A percentile compares a stretch with the other conserved stretches of the same genome.
Evolutionary conservation across 2,888 invertebrate species (phyloP).

Genomic region (Falcaria lacertinaria): DNA sequence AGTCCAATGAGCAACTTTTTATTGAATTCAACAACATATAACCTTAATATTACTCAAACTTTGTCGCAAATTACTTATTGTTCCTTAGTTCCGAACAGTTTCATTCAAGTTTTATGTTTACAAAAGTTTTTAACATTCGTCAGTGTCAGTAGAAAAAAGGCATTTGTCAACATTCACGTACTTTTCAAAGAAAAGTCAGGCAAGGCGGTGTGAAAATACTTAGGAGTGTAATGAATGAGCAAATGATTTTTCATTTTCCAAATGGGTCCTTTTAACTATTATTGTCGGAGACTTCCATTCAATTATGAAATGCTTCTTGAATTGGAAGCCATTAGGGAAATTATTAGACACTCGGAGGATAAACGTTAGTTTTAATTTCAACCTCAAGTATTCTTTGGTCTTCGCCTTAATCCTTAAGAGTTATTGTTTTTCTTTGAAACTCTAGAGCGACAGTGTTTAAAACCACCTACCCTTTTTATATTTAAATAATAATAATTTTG

Average conservation of each 20-base stretch:
- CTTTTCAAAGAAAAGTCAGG: background rate
- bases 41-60: no score
- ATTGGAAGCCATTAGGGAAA: constrained; percentile 31
- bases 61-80: no score
- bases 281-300: constrained; percentile 29
- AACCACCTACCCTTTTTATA: no score
- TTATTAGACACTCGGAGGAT: constrained; percentile 20
- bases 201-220: background rate
- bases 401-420: background rate
- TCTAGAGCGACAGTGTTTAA: background rate
- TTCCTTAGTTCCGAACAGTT: no score
- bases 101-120: background rate
- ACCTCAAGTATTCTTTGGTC: constrained; percentile 5
- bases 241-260: constrained; percentile 20
- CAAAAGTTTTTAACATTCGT: background rate
- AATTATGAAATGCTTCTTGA: constrained; percentile 29
- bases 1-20: background rate
- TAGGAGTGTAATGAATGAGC: constrained; percentile 7
- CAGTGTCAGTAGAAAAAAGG: background rate
- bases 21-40: no score
- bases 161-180: background rate
- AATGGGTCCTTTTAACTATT: constrained; percentile 20
- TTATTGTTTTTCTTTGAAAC: background rate
- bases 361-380: constrained; percentile 4
- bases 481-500: no score